Conservation (phyloP, 2,797 vertebrate genomes). For the Setipinna tenuifilis region DNA sequence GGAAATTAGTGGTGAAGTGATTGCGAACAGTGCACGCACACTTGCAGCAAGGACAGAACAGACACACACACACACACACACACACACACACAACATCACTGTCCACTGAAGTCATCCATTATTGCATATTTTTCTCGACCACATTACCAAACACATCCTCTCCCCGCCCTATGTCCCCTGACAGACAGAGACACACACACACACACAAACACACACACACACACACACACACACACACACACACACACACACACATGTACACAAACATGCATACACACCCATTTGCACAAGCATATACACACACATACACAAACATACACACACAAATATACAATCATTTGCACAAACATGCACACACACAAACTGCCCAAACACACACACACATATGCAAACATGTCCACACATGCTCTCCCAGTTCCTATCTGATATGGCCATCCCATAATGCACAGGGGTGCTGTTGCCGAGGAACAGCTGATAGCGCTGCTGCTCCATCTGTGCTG, state of each 20-base stretch:
- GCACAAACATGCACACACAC: neutral
- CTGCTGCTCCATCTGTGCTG: slow-evolving; percentile 17
- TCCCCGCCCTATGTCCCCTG: too few species aligned
- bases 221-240: too few species aligned
- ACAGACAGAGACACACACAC: too few species aligned
- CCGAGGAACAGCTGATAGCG: slow-evolving; percentile 17
- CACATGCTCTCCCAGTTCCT: neutral
- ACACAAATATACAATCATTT: neutral
- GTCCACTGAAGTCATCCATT: too few species aligned
- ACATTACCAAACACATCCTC: too few species aligned
- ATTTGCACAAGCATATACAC: too few species aligned
- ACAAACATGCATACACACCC: too few species aligned
- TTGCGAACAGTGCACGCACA: neutral
- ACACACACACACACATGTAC: too few species aligned
- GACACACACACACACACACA: neutral
- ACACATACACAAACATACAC: neutral
- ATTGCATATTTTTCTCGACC: too few species aligned
- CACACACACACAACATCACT: too few species aligned
- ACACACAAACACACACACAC: too few species aligned
- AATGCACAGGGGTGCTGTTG: slow-evolving; percentile 4
- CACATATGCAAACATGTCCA: neutral
- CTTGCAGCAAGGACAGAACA: neutral
- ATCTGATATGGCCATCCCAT: slow-evolving; percentile 15
- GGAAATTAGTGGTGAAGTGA: neutral
- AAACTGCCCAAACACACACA: neutral